Percentiles rank a stretch among this genome's conserved stretches.
These are phyloP conservation scores for Microctenopoma stevenorrisi DNA, from an alignment of 2,797 vertebrate species.

Conservation along the genomic window DNA sequence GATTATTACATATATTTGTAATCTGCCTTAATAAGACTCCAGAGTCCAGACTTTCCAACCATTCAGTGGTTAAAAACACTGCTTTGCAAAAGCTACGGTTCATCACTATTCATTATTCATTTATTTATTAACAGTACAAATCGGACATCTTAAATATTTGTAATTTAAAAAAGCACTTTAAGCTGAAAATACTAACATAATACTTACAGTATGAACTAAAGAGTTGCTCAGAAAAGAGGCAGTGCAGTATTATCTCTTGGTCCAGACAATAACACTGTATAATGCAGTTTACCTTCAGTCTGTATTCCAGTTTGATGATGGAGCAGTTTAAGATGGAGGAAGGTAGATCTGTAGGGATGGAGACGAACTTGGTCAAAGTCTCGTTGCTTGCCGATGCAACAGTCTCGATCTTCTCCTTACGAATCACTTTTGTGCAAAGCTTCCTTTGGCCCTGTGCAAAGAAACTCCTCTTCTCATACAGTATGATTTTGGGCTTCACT, in stretches of 20 bases:
- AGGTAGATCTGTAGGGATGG: conserved; percentile 57
- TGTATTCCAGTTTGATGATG: conserved; percentile 78
- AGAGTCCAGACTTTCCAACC: background rate
- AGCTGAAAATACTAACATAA: background rate
- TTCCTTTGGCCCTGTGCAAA: conserved; percentile 65
- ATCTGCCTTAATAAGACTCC: background rate
- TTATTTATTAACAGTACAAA: no score
- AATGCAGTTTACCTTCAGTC: conserved; percentile 83
- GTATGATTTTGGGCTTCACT: conserved; percentile 64
- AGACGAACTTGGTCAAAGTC: conserved; percentile 54
- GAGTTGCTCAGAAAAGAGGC: background rate
- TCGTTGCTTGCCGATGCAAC: conserved; percentile 32
- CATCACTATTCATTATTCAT: no score
- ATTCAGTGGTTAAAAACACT: background rate
- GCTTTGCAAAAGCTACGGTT: background rate
- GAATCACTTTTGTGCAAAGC: conserved; percentile 32
- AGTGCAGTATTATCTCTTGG: background rate
- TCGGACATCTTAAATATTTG: no score
- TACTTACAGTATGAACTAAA: background rate
- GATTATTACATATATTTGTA: background rate
- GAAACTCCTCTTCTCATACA: conserved; percentile 70
- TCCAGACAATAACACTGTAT: background rate
- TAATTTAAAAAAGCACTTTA: background rate
- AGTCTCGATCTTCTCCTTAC: conserved; percentile 57
- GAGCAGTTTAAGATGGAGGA: conserved; percentile 74